These are phyloP conservation scores for Alexandromys fortis DNA, from an alignment of 2,113 vertebrate genomes.

Conservation along the genomic window DNA sequence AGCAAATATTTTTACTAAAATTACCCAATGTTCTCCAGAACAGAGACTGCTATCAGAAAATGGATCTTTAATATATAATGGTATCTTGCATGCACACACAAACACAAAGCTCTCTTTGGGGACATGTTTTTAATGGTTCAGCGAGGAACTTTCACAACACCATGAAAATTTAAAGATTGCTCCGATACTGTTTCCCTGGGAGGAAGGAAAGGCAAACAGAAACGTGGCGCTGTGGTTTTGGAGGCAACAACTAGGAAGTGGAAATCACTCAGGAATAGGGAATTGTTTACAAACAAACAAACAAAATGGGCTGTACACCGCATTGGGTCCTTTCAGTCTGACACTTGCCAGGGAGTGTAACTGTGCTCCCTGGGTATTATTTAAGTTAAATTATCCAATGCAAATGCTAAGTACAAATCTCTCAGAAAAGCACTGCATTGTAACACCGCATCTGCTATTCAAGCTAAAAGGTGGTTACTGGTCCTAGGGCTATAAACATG, in stretches of 20 bases:
- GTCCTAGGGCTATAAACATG: conserved; percentile 80
- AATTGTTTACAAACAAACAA: conserved; percentile 72
- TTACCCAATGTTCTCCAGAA: conserved; percentile 83
- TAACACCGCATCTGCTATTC: conserved; percentile 69
- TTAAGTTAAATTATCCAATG: conserved; percentile 87
- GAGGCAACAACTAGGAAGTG: conserved; percentile 73
- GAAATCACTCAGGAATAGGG: conserved; percentile 61
- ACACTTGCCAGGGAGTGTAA: conserved; percentile 56
- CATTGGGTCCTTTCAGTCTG: conserved; percentile 57
- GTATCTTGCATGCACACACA: conserved; percentile 76
- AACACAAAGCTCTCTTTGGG: conserved; percentile 71
- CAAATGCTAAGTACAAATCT: conserved; percentile 80
- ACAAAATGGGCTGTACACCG: conserved; percentile 35
- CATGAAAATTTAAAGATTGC: conserved; percentile 82
- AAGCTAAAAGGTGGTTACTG: conserved; percentile 79
- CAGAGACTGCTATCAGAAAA: conserved; percentile 88
- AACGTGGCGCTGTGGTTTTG: conserved; percentile 53
- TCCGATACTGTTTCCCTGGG: conserved; percentile 80
- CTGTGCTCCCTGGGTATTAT: conserved; percentile 69
- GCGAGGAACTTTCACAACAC: conserved; percentile 79
- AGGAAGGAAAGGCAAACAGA: conserved; percentile 74
- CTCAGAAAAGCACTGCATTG: conserved; percentile 78
- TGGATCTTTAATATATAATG: conserved; percentile 85
- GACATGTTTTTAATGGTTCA: conserved; percentile 70
- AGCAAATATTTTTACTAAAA: conserved; percentile 84